Evolutionary conservation across 2,797 vertebrate genomes (phyloP).

Genomic region (Tiaroga cobitis): DNA sequence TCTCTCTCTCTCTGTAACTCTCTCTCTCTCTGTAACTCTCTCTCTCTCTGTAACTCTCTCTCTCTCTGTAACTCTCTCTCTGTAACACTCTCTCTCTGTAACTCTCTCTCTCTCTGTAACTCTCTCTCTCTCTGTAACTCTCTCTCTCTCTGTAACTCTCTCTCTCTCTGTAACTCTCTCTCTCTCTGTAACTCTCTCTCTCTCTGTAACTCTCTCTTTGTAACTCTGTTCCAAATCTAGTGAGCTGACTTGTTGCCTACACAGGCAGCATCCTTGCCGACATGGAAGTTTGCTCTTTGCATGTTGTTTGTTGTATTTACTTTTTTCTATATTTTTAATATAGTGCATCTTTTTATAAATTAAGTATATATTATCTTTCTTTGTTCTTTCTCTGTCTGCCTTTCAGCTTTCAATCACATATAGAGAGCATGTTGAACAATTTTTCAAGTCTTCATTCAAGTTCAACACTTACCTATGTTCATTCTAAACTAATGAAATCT

Average conservation of each 20-base stretch:
- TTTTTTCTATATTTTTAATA: too few relatives aligned
- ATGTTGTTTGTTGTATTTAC: neutral
- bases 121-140: neutral
- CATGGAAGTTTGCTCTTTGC: neutral
- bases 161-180: too few relatives aligned
- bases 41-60: conserved; percentile 12
- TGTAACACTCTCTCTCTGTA: too few relatives aligned
- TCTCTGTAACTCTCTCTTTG: conserved; percentile 8
- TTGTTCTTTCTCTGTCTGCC: neutral
- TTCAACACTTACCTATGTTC: neutral
- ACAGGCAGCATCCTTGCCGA: neutral
- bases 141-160: neutral
- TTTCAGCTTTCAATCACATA: neutral
- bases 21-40: neutral
- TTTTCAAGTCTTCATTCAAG: neutral
- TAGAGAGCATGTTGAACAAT: neutral
- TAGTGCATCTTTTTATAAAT: too few relatives aligned
- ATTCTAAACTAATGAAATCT: neutral
- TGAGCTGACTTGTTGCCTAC: neutral
- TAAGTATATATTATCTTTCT: too few relatives aligned
- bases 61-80: too few relatives aligned
- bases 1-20: too few relatives aligned
- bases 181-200: too few relatives aligned
- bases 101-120: too few relatives aligned
- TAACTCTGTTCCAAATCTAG: neutral